Base-by-base conservation (phyloP, 2,888 invertebrate genomes). In the Agrotis segetum region DNA sequence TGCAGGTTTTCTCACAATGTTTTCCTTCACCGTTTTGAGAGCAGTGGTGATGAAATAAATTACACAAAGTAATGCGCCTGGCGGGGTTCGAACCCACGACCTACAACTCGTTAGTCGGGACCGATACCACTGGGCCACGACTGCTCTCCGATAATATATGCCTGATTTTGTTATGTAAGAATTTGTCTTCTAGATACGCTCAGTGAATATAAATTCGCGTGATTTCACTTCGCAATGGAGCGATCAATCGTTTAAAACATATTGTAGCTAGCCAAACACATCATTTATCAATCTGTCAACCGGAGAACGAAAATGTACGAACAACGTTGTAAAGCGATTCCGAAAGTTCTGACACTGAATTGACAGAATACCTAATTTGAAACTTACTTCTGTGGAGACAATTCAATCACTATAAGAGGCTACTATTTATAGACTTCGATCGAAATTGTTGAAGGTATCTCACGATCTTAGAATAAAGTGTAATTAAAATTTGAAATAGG, bases 251-350 rank as follows among this genome's bases (percentile, higher is more conserved):
- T 34, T 52, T 17, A 6, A 52, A 46, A 52, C 70, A 16, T 19
- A 52, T 46, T 60, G 29, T 72, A 24, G 73, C 52, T 53, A 14
- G 11, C 46, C 74, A 73, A 73, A 71, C 52, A 73, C 21, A 24
- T 19, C 29, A 73, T 73, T 44, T 46, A 73, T 71, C 63, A 73
- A 73, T 11, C n/a, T 62, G 52, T 73, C 63, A 53, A 73, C 11
- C 11, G 19, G 7, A 17, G 19, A 19, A 19, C 46, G 34, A 62
- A 62, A 72, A 61, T 34, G 29, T 49, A 24, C n/a, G 21, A n/a
- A 56, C n/a, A 34, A 46, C 4, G 11, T 19, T 19, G 17, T 46
- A n/a, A 34, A 40, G 11, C 21, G 17, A 47, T 11, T 19, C 0
- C 24, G 1, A 40, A 40, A 13, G 9, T 14, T 19, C 16, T 14